Evolutionary conservation across 1,140 invertebrate species (phyloP), one percentile per base, ranked within the genome.

Genomic region (Telenomus remus): DNA sequence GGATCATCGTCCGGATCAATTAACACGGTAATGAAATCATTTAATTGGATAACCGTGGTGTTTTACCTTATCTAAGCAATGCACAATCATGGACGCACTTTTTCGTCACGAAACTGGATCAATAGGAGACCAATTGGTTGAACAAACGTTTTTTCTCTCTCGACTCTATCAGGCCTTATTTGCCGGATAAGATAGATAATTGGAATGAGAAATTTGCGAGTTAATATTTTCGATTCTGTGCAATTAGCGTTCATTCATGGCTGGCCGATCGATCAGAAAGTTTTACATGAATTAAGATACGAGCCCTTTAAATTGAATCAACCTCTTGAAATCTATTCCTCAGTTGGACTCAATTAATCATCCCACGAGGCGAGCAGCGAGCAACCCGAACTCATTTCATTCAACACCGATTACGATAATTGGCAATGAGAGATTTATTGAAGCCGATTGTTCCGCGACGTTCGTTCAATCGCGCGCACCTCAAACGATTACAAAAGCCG

Each of bases 1-100:
- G 33, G 34, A 57, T 56, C 60, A 43, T 64, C 59, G 47, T 59
- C 63, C 56, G 16, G 69, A 64, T 64, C 54, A 59, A 72, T 72
- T 64, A 64, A 57, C 34, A 0, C 27, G 39, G 44, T 72, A 72
- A 72, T 72, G 69, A 72, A 64, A 72, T 64, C 60, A 60, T 65
- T 73, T 73, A 65, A 65, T 43, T 19, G 50, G 60, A 73, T 60
- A 64, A 72, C 48, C 43, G 34, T 47, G 66, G 55, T 43, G 27
- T 8, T 9, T 16, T 11, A 15, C 46, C 42, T 54, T 56, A 39
- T 56, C 44, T n/a, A 14, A 2, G 33, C 34, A 35, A 10, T 27
- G 19, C 19, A 27, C 19, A 48, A 60, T 69, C 12, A 39, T 44
- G 35, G 7, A 42, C 39, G 54, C 48, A 33, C 34, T 64, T 72